Evolutionary conservation across 2,113 vertebrate species (phyloP), one percentile per base, ranked within the genome.

Genomic region (Protobothrops flavoviridis): DNA sequence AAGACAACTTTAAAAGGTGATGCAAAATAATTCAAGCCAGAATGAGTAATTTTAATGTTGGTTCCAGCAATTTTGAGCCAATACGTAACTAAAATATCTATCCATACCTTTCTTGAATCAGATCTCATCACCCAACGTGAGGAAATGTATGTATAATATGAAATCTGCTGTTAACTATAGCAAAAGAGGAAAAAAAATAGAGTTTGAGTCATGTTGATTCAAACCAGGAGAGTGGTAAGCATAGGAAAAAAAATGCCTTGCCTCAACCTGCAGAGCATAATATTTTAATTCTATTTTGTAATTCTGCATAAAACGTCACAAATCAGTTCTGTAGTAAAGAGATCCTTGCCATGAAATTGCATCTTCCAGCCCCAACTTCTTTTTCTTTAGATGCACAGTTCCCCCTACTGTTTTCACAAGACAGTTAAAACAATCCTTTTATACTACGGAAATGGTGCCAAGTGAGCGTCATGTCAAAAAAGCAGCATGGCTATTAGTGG

Each of bases 401-500:
- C 94, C 94, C 93, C 93, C 90, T 93, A 61, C 88, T 86, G 43
- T 90, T 96, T 93, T 94, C 90, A 91, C 91, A 94, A 94, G 81
- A 5, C 0, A 1, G 53, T 95, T 23, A 69, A 95, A 93, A 93
- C 95, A 90, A 61, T 86, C 23, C 50, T 93, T 96, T 93, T 87
- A 90, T 94, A 95, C 94, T 93, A 96, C 91, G 93, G 97, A 97
- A 96, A 94, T 94, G 93, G 93, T 94, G 94, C 93, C 93, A 95
- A 95, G 94, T 96, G 96, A 94, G 94, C 96, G 48, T 95, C 95
- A 94, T 1, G 7, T 95, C 93, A 96, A 95, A 95, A 95, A 96
- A 96, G 95, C 91, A 94, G 91, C 91, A 93, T 94, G 93, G 95
- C 97, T 95, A 97, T 97, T 97, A 97, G 95, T 93, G 93, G 95